Percentiles rank a stretch among this genome's conserved stretches.
Evolutionary conservation across 2,888 invertebrate genomes (phyloP).

Genomic region (Synergus itoensis): DNA sequence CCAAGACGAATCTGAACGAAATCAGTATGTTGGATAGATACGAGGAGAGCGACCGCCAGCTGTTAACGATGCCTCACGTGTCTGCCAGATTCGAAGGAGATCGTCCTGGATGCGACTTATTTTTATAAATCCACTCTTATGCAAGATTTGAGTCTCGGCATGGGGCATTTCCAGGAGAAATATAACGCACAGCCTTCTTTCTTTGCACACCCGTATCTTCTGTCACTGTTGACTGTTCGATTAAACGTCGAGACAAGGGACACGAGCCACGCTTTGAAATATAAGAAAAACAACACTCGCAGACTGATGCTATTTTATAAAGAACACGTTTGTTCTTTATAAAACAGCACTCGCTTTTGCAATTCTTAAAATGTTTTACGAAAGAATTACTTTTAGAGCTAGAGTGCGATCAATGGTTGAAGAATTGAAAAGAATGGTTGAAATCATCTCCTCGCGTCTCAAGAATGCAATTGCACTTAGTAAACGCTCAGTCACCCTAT

Average conservation of each 20-base stretch:
- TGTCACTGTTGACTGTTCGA: slow-evolving; percentile 24
- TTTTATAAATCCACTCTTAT: slow-evolving; percentile 65
- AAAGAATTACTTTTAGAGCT: neutral
- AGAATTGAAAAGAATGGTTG: too few relatives aligned
- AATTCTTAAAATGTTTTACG: neutral
- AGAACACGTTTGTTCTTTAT: too few relatives aligned
- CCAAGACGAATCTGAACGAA: slow-evolving; percentile 36
- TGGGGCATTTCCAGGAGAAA: slow-evolving; percentile 57
- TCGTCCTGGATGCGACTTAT: slow-evolving; percentile 60
- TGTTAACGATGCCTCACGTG: slow-evolving; percentile 57
- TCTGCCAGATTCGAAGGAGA: slow-evolving; percentile 63
- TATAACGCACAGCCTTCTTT: slow-evolving; percentile 3
- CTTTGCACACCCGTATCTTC: neutral
- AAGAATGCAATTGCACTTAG: slow-evolving; percentile 5
- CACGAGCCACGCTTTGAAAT: slow-evolving; percentile 55
- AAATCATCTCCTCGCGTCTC: neutral
- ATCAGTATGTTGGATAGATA: slow-evolving; percentile 39
- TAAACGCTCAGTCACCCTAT: slow-evolving; percentile 6
- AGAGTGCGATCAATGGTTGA: neutral
- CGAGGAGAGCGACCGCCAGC: slow-evolving; percentile 37
- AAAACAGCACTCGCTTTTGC: neutral
- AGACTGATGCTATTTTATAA: neutral
- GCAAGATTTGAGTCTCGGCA: slow-evolving; percentile 58
- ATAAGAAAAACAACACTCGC: slow-evolving; percentile 45
- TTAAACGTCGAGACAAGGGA: slow-evolving; percentile 39